Conservation (phyloP, 53 echinoderm and acorn worm species). For the Echinarachnius parma region DNA sequence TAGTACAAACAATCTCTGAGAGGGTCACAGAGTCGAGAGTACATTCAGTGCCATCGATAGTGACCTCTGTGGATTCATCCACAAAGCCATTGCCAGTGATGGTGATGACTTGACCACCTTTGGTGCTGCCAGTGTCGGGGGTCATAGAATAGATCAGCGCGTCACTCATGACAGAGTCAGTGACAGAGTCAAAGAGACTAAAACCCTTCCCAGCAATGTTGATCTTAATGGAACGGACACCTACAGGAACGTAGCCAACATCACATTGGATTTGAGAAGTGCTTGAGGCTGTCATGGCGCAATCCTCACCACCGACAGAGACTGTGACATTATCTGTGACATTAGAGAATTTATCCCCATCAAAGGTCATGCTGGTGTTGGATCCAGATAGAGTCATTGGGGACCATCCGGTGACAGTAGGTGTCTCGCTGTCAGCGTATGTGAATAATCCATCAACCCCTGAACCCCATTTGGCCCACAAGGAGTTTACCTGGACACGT, state of each 20-base stretch:
- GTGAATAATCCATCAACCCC: constrained; percentile 32
- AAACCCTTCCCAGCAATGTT: constrained; percentile 55
- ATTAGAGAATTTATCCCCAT: constrained; percentile 50
- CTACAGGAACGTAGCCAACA: constrained; percentile 67
- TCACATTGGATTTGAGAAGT: constrained; percentile 48
- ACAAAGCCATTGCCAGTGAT: constrained; percentile 80
- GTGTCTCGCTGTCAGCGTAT: constrained; percentile 44
- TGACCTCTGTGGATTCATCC: constrained; percentile 46
- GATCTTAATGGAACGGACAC: constrained; percentile 40
- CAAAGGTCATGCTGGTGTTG: constrained; percentile 54
- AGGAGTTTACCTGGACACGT: constrained; percentile 37
- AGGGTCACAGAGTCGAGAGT: constrained; percentile 49
- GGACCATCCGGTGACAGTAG: constrained; percentile 30
- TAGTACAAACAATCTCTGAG: constrained; percentile 57
- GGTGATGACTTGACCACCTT: constrained; percentile 70
- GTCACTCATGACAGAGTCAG: constrained; percentile 32
- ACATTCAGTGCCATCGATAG: constrained; percentile 63
- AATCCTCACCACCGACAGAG: constrained; percentile 57
- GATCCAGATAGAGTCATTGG: constrained; percentile 48
- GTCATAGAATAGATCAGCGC: constrained; percentile 41
- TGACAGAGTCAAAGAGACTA: constrained; percentile 33
- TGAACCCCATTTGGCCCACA: constrained; percentile 31
- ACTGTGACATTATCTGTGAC: constrained; percentile 29
- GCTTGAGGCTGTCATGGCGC: constrained; percentile 34
- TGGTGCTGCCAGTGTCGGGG: constrained; percentile 61